Percentiles rank a stretch among this genome's conserved stretches.
Evolutionary conservation across 2,113 vertebrate genomes (phyloP).

Genomic region (Notothenia coriiceps): DNA sequence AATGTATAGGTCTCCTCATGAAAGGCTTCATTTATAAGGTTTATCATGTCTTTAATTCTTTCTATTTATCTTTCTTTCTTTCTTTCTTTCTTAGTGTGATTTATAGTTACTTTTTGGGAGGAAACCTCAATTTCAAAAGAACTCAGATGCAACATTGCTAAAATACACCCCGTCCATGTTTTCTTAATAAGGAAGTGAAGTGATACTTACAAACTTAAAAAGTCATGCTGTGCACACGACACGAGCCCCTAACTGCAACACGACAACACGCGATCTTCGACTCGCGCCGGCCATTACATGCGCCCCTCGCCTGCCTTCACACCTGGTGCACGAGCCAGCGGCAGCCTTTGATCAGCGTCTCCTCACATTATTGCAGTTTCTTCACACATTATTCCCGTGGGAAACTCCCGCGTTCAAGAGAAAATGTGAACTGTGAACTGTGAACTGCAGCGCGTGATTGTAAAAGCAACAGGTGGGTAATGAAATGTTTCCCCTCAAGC

Average conservation of each 20-base stretch:
- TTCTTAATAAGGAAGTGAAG: neutral
- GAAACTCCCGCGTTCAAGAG: neutral
- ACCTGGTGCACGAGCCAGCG: conserved; percentile 1
- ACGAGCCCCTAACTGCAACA: neutral
- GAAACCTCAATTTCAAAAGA: neutral
- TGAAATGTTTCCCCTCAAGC: neutral
- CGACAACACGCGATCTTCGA: neutral
- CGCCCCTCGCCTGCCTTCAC: conserved; percentile 15
- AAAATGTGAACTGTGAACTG: neutral
- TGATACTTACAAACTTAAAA: neutral
- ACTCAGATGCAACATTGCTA: neutral
- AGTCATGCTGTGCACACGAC: neutral
- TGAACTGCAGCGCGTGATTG: neutral
- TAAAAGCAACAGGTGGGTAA: conserved; percentile 40
- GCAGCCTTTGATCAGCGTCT: neutral
- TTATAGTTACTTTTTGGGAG: neutral
- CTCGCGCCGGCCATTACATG: neutral
- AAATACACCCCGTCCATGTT: neutral
- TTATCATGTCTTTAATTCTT: neutral
- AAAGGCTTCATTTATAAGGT: neutral
- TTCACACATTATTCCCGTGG: neutral
- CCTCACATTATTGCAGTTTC: neutral
- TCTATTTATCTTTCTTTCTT: neutral
- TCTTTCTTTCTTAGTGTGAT: neutral
- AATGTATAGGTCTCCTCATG: neutral